Conservation (phyloP, 2,888 invertebrate species). For the Temnothorax unifasciatus region DNA sequence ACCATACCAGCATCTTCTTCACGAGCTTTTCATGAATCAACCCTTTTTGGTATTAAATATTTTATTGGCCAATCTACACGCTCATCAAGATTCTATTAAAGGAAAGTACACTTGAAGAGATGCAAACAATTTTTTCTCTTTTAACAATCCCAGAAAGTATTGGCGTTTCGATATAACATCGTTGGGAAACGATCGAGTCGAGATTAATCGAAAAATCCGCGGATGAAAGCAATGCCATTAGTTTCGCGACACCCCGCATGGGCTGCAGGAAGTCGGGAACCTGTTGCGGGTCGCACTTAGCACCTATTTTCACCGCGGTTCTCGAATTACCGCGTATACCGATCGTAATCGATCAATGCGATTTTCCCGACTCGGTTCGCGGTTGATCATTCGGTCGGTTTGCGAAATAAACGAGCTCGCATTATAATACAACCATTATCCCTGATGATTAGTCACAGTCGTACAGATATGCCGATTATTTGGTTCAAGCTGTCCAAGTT, state of each 20-base stretch:
- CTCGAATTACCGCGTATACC: constrained; percentile 65
- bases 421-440: constrained; percentile 52
- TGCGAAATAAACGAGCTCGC: constrained; percentile 54
- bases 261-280: constrained; percentile 60
- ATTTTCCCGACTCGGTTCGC: constrained; percentile 49
- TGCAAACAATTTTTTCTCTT: not conserved
- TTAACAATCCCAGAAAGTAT: not conserved
- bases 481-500: not conserved
- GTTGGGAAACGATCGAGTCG: not conserved
- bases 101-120: not conserved
- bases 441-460: constrained; percentile 64
- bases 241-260: not conserved
- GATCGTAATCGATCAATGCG: constrained; percentile 65
- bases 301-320: constrained; percentile 68
- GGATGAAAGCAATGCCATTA: constrained; percentile 23
- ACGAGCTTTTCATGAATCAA: not conserved
- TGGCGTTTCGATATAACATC: not conserved
- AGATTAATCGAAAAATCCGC: constrained; percentile 26
- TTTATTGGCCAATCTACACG: not conserved
- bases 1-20: not conserved
- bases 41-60: not conserved
- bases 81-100: not conserved
- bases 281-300: constrained; percentile 68
- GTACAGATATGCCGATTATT: constrained; percentile 8
- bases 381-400: constrained; percentile 16